These are phyloP conservation scores for Pagetopsis macropterus DNA, from an alignment of 2,797 vertebrate species.

Conservation along the genomic window DNA sequence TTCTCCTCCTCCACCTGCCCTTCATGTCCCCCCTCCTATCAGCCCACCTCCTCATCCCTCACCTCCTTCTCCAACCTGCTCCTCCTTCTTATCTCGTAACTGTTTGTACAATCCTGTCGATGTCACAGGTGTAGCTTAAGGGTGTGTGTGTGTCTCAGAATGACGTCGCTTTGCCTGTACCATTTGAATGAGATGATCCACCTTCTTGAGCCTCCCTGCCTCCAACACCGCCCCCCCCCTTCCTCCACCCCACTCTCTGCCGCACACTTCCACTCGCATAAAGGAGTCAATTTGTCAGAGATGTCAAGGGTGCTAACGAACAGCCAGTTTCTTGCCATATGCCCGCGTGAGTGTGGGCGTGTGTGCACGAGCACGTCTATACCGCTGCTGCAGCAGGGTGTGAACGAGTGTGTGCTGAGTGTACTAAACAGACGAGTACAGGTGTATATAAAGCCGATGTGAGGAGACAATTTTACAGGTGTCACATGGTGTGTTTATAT, in stretches of 20 bases:
- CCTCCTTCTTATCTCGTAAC: constrained; percentile 56
- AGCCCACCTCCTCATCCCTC: constrained; percentile 34
- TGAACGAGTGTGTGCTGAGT: constrained; percentile 63
- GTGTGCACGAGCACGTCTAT: constrained; percentile 31
- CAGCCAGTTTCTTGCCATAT: constrained; percentile 72
- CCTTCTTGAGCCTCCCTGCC: constrained; percentile 41
- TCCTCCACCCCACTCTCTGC: constrained; percentile 2
- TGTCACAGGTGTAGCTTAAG: constrained; percentile 50
- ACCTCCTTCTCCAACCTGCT: constrained; percentile 23
- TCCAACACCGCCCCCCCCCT: neutral
- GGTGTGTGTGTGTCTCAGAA: constrained; percentile 23
- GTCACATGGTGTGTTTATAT: constrained; percentile 10
- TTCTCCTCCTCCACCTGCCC: constrained; percentile 39
- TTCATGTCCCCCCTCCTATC: constrained; percentile 39
- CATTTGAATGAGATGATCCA: constrained; percentile 70
- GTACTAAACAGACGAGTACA: constrained; percentile 57
- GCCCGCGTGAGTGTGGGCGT: constrained; percentile 5
- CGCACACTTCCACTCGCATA: constrained; percentile 82
- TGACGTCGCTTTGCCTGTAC: constrained; percentile 47
- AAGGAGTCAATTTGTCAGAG: constrained; percentile 87
- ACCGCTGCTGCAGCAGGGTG: constrained; percentile 57
- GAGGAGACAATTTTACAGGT: constrained; percentile 48
- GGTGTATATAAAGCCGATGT: constrained; percentile 39
- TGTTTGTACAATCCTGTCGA: constrained; percentile 38
- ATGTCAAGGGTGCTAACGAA: constrained; percentile 82